Conservation (phyloP, 2,888 invertebrate genomes). For the Xylota sylvarum region DNA sequence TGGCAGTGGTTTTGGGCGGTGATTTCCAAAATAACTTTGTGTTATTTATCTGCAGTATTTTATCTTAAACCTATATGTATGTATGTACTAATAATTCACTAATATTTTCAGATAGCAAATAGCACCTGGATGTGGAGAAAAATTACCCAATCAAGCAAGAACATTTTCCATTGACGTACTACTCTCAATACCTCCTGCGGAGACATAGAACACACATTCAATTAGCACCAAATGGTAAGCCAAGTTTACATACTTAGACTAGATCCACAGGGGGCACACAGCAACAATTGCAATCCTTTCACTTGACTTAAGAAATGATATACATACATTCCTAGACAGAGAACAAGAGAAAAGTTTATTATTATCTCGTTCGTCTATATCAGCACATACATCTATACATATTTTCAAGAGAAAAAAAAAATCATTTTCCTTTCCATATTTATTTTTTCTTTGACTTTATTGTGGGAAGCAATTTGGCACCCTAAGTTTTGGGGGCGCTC, state of each 20-base stretch:
- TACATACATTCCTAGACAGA: neutral
- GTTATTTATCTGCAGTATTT: neutral
- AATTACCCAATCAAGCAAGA: neutral
- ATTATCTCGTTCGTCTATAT: neutral
- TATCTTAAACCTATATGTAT: neutral
- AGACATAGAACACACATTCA: neutral
- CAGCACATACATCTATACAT: neutral
- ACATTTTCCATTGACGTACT: neutral
- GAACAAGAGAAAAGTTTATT: neutral
- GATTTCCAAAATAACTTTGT: neutral
- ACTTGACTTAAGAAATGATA: neutral
- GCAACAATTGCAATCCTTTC: neutral
- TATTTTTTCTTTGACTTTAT: conserved; percentile 14
- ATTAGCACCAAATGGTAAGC: conserved; percentile 22
- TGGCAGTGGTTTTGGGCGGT: neutral
- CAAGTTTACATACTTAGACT: neutral
- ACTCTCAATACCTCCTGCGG: neutral
- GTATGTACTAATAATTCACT: neutral
- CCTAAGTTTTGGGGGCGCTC: neutral
- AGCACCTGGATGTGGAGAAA: conserved; percentile 1
- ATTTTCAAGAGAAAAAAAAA: neutral
- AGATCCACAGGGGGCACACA: neutral
- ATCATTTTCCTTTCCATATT: neutral
- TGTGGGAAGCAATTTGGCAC: conserved; percentile 29
- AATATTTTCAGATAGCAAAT: conserved; percentile 9